Base-by-base conservation (phyloP, 2,888 invertebrate genomes). In the Xestia sexstrigata region DNA sequence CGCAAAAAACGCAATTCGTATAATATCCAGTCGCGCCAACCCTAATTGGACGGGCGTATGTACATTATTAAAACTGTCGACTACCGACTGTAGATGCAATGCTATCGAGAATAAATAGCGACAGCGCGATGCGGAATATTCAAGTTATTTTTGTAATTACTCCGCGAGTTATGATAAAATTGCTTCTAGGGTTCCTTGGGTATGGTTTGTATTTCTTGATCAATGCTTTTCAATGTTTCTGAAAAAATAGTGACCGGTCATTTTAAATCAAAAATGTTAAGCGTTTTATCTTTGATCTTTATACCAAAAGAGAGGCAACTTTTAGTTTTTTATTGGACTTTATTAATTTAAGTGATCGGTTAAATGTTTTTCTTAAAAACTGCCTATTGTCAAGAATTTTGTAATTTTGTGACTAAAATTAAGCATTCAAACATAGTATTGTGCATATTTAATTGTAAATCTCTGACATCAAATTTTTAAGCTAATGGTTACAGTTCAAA, bases 21-120 rank as follows among this genome's bases (percentile, higher is more conserved):
- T 82, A 83, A 78, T 82, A 87, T 83, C 71, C 76, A 72, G 70
- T 65, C 72, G 80, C 68, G 72, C 76, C 81, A 89, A 70, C 89
- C 90, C 88, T 89, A 82, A 88, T 88, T 84, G 86, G 83, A 82
- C 78, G 82, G 84, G 85, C 78, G 84, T 89, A 84, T 83, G 86
- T 82, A 86, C 71, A 87, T 82, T 88, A 92, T 90, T 87, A 89
- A 90, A 92, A 90, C 89, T 89, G 89, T 89, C 90, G 87, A 89
- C 90, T 88, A 87, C 79, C 83, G 65, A 82, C 84, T 81, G 80
- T 87, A 78, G 82, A 81, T 82, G 87, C 78, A 80, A 83, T 79
- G 81, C 74, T 83, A 87, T 88, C 76, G 81, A 88, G 85, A 85
- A 88, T 82, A 82, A 82, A 79, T 73, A 70, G 74, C 68, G 73